Conservation (phyloP, 2,113 vertebrate genomes). For the Thunnus thynnus region DNA sequence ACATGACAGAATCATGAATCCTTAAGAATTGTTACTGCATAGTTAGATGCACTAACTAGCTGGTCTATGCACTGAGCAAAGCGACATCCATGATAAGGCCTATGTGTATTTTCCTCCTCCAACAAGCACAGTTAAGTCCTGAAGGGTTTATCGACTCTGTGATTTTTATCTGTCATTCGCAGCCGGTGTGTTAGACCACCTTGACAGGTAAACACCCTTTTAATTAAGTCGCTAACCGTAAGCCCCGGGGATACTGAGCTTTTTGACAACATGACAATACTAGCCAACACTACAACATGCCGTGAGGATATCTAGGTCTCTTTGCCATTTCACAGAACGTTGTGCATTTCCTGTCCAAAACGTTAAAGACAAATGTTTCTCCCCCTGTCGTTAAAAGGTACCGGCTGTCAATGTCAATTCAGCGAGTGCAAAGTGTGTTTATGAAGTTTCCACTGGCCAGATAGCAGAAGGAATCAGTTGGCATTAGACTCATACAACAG, state of each 20-base stretch:
- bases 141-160: slow-evolving; percentile 35
- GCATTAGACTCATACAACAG: slow-evolving; percentile 83
- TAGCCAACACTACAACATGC: slow-evolving; percentile 26
- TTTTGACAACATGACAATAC: slow-evolving; percentile 24
- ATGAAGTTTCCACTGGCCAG: slow-evolving; percentile 66
- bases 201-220: slow-evolving; percentile 8
- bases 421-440: slow-evolving; percentile 21
- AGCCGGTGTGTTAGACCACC: slow-evolving; percentile 27
- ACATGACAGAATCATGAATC: not conserved
- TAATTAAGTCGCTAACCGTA: slow-evolving; percentile 25
- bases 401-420: slow-evolving; percentile 63
- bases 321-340: slow-evolving; percentile 5
- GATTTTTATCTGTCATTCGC: slow-evolving; percentile 43
- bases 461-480: slow-evolving; percentile 85
- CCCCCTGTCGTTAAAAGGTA: slow-evolving; percentile 37
- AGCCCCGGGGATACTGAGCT: slow-evolving; percentile 27
- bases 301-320: not conserved
- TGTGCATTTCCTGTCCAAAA: slow-evolving; percentile 12
- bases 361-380: slow-evolving; percentile 2
- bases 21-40: slow-evolving; percentile 6
- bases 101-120: not conserved
- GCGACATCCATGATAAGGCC: slow-evolving; percentile 5
- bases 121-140: slow-evolving; percentile 30
- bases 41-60: slow-evolving; percentile 50
- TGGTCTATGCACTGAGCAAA: slow-evolving; percentile 68